phyloP scores from a whole-genome alignment of 2,888 invertebrate genomes.

The Coleophora flavipennella region DNA sequence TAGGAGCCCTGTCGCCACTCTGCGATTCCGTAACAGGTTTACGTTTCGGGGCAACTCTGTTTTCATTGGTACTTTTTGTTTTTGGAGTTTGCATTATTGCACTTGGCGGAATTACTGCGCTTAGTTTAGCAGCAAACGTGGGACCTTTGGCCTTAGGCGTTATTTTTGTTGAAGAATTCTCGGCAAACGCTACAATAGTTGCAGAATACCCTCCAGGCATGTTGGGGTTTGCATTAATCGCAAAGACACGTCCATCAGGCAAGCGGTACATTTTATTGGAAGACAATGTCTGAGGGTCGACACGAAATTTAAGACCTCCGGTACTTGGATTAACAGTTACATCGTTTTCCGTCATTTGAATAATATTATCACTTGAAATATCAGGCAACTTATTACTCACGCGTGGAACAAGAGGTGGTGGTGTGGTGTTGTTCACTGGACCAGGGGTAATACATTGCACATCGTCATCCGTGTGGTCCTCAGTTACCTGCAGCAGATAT shows the following conservation, averaged over 20 bases:
- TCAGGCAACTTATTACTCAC: slow-evolving; percentile 24
- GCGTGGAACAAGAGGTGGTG: slow-evolving; percentile 28
- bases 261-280: slow-evolving; percentile 68
- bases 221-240: slow-evolving; percentile 59
- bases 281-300: slow-evolving; percentile 64
- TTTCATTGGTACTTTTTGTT: slow-evolving; percentile 6
- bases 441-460: slow-evolving; percentile 63
- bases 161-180: slow-evolving; percentile 27
- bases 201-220: slow-evolving; percentile 70
- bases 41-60: slow-evolving; percentile 11
- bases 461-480: slow-evolving; percentile 58
- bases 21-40: slow-evolving; percentile 12
- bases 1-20: slow-evolving; percentile 12
- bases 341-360: slow-evolving; percentile 68
- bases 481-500: slow-evolving; percentile 39
- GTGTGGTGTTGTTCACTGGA: slow-evolving; percentile 34
- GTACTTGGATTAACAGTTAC: slow-evolving; percentile 62
- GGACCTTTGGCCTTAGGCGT: slow-evolving; percentile 33
- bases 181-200: slow-evolving; percentile 62
- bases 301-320: slow-evolving; percentile 63
- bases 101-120: slow-evolving; percentile 27
- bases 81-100: slow-evolving; percentile 17
- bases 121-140: slow-evolving; percentile 53
- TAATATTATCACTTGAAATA: slow-evolving; percentile 45
- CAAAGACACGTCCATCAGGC: slow-evolving; percentile 65